Conservation (phyloP, 1,140 invertebrate species). For the Heterodera carotae region DNA sequence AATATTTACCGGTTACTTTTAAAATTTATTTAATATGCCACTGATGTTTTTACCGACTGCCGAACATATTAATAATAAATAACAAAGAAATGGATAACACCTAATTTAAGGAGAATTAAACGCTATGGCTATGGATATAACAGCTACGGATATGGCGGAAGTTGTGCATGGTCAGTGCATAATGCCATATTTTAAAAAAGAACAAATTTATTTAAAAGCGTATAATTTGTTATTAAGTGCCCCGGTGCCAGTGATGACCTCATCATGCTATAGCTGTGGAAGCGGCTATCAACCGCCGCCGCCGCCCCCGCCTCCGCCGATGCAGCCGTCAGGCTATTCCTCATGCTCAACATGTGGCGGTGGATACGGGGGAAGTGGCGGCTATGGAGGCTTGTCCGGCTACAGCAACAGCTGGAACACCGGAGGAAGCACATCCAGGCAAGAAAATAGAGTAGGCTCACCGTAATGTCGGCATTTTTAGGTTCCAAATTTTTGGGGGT, state of each 20-base stretch:
- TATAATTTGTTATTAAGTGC: neutral
- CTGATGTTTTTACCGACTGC: too few relatives aligned
- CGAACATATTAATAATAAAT: too few relatives aligned
- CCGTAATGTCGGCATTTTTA: too few relatives aligned
- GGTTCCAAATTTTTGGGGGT: too few relatives aligned
- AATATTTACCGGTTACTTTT: too few relatives aligned
- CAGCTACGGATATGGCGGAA: neutral
- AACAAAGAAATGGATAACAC: neutral
- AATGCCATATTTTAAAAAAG: too few relatives aligned
- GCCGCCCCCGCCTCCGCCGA: neutral
- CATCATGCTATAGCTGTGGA: neutral
- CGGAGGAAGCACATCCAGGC: neutral
- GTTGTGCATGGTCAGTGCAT: neutral
- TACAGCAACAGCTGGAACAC: neutral
- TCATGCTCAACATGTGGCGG: neutral
- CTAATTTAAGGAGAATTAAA: neutral
- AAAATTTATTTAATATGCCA: too few relatives aligned
- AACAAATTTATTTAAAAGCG: neutral
- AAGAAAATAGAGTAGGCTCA: too few relatives aligned
- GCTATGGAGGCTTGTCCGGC: neutral
- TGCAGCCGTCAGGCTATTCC: neutral
- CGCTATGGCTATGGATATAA: neutral
- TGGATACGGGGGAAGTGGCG: neutral
- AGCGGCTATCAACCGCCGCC: neutral
- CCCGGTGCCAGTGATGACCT: neutral